Percentiles rank a stretch among this genome's conserved stretches.
Evolutionary conservation across 2,888 invertebrate species (phyloP).

Genomic region (Eulithis testata): DNA sequence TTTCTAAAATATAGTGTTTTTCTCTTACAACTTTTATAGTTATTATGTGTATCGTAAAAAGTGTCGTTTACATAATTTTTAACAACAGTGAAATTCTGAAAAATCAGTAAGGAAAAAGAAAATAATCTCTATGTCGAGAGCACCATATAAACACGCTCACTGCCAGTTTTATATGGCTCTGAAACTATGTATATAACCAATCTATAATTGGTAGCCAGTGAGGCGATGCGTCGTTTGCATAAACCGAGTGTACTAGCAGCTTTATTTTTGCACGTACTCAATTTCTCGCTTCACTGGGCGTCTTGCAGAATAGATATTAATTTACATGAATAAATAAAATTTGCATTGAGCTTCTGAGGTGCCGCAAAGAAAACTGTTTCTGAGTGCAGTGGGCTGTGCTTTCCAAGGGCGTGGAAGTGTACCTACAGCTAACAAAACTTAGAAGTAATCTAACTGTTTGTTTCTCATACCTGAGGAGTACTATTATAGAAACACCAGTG

Average conservation of each 20-base stretch:
- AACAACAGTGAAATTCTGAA: too few relatives aligned
- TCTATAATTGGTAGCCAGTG: constrained; percentile 71
- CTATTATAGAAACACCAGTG: too few relatives aligned
- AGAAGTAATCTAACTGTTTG: background rate
- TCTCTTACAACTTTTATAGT: too few relatives aligned
- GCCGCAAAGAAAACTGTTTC: constrained; percentile 65
- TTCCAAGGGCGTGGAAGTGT: constrained; percentile 46
- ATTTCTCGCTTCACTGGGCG: constrained; percentile 80
- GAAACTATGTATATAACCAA: constrained; percentile 44
- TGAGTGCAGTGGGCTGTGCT: constrained; percentile 53
- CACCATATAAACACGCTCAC: too few relatives aligned
- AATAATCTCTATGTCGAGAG: too few relatives aligned
- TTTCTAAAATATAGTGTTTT: too few relatives aligned
- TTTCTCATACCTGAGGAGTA: background rate
- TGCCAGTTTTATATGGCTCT: constrained; percentile 13
- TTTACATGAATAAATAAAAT: constrained; percentile 85
- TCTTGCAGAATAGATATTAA: constrained; percentile 82
- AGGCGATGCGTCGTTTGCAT: constrained; percentile 66
- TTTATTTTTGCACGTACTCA: constrained; percentile 84
- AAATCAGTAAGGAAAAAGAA: too few relatives aligned
- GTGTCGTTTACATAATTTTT: too few relatives aligned
- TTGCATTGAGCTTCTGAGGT: constrained; percentile 78
- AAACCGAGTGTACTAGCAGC: constrained; percentile 59
- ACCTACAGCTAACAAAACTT: background rate
- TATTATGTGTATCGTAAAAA: too few relatives aligned